phyloP scores from a whole-genome alignment of 2,888 invertebrate genomes.

The Phyllotreta cruciferae region DNA sequence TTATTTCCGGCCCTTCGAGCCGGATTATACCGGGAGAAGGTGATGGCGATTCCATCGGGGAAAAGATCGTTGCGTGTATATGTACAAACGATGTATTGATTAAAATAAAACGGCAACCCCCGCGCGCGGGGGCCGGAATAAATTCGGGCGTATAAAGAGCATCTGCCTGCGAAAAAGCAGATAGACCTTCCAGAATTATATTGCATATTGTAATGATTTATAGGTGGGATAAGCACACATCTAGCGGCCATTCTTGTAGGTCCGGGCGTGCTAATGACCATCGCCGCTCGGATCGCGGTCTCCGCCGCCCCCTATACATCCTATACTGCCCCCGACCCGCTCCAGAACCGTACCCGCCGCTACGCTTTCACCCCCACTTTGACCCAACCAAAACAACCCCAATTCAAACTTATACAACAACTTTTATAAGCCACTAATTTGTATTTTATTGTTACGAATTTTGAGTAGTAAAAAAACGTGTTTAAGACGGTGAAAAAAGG shows the following conservation, averaged over 20 bases:
- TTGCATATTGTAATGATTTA: constrained; percentile 64
- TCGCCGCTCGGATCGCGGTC: constrained; percentile 60
- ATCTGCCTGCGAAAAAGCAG: constrained; percentile 62
- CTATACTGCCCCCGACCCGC: constrained; percentile 39
- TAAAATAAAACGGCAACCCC: background rate
- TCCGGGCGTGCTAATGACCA: constrained; percentile 62
- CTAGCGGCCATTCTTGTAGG: constrained; percentile 61
- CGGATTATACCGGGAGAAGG: constrained; percentile 36
- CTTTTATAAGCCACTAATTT: too few relatives aligned
- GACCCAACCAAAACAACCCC: too few relatives aligned
- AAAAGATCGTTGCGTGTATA: background rate
- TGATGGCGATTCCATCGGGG: constrained; percentile 20
- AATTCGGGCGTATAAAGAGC: constrained; percentile 56
- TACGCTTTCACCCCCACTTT: too few relatives aligned
- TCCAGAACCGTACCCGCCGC: constrained; percentile 4
- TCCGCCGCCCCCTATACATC: constrained; percentile 40
- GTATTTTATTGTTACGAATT: too few relatives aligned
- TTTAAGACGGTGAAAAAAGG: background rate
- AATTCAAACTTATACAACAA: too few relatives aligned
- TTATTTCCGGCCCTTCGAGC: constrained; percentile 43
- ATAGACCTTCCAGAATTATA: constrained; percentile 62
- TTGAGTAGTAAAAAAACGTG: background rate
- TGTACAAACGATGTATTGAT: background rate
- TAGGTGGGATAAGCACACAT: constrained; percentile 62
- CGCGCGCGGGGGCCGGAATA: too few relatives aligned